These are phyloP conservation scores for Turritopsis dohrnii DNA, from an alignment of 30 jellyfish, hydroid and myxozoan genomes.

Conservation along the genomic window DNA sequence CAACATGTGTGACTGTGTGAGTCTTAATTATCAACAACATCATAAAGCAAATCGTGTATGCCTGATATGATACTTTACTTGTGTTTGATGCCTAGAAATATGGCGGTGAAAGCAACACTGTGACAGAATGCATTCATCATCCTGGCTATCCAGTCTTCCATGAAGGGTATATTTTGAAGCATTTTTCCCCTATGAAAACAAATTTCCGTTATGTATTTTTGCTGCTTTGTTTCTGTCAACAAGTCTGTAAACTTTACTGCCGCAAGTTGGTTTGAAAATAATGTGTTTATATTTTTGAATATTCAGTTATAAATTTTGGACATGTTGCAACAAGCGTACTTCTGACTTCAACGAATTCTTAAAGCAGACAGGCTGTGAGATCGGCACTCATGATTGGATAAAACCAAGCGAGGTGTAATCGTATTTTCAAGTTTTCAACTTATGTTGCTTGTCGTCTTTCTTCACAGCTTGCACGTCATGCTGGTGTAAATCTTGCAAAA, in stretches of 20 bases:
- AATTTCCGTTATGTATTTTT: too few relatives aligned
- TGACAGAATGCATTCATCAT: conserved; percentile 62
- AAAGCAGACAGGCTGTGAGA: conserved; percentile 82
- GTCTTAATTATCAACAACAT: background rate
- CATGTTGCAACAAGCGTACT: conserved; percentile 84
- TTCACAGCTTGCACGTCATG: too few relatives aligned
- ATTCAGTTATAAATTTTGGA: conserved; percentile 83
- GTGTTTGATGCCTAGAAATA: too few relatives aligned
- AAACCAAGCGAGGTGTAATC: conserved; percentile 80
- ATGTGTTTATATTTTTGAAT: too few relatives aligned
- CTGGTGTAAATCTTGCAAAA: too few relatives aligned
- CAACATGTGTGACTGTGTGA: conserved; percentile 57
- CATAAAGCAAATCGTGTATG: too few relatives aligned
- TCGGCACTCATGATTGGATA: conserved; percentile 80
- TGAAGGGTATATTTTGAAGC: conserved; percentile 99
- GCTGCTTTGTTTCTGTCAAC: too few relatives aligned
- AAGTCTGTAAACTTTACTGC: background rate
- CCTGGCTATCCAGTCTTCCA: conserved; percentile 88
- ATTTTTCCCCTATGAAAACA: too few relatives aligned
- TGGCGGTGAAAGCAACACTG: conserved; percentile 34
- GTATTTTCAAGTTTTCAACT: background rate
- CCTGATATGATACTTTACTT: too few relatives aligned
- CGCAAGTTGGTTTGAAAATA: background rate
- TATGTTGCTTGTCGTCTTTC: too few relatives aligned
- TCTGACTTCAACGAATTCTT: conserved; percentile 85